Evolutionary conservation across 2,888 invertebrate genomes (phyloP).

Genomic region (Aplocera efformata): DNA sequence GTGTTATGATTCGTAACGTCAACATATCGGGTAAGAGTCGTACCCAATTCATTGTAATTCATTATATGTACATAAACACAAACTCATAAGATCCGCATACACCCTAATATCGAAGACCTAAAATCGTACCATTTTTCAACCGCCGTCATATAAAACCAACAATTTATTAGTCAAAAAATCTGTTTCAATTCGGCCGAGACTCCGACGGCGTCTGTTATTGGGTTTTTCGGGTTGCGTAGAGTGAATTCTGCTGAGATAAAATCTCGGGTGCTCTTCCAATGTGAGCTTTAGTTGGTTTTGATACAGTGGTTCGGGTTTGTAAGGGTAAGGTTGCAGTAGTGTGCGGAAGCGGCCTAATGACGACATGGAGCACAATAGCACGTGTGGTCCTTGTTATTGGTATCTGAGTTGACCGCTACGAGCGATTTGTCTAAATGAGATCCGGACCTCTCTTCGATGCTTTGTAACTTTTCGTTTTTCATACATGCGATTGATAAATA

Average conservation of each 20-base stretch:
- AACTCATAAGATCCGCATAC: not conserved
- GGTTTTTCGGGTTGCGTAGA: conserved; percentile 47
- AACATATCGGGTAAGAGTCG: too few species aligned
- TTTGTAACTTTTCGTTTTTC: conserved; percentile 57
- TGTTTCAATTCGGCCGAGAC: conserved; percentile 56
- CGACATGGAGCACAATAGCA: conserved; percentile 74
- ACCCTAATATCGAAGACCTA: conserved; percentile 17
- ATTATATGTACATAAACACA: too few species aligned
- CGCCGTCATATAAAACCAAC: conserved; percentile 36
- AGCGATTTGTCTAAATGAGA: conserved; percentile 80
- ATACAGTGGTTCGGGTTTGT: conserved; percentile 36
- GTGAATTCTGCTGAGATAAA: conserved; percentile 33
- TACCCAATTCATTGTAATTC: too few species aligned
- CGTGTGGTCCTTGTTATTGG: conserved; percentile 75
- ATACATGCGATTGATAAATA: conserved; percentile 6
- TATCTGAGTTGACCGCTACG: conserved; percentile 78
- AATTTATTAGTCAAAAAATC: conserved; percentile 57
- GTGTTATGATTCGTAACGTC: too few species aligned
- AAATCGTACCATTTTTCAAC: conserved; percentile 31
- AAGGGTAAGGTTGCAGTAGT: conserved; percentile 39
- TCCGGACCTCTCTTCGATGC: conserved; percentile 69
- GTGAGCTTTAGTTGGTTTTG: conserved; percentile 37
- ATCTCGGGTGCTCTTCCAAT: conserved; percentile 31
- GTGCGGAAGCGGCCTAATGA: conserved; percentile 76
- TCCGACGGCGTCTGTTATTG: conserved; percentile 59